Percentiles rank a stretch among this genome's conserved stretches.
phyloP scores from a whole-genome alignment of 2,797 vertebrate genomes.

The Chelonia mydas region DNA sequence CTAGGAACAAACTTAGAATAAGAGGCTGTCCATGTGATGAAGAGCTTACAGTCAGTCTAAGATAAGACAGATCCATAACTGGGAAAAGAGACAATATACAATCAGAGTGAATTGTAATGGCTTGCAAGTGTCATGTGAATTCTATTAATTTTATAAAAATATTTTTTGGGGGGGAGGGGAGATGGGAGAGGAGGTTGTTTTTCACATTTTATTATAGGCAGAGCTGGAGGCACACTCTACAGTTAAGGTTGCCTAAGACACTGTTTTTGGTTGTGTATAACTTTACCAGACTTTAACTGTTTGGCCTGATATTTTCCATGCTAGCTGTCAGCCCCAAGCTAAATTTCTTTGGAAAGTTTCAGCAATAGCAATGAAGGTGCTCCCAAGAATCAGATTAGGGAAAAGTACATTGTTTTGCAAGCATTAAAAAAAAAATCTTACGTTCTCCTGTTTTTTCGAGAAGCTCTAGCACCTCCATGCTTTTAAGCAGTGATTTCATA shows the following conservation, averaged over 20 bases:
- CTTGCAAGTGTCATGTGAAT: neutral
- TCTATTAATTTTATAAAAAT: neutral
- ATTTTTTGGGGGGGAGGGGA: rapidly evolving
- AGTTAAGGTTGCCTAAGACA: neutral
- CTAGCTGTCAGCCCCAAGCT: neutral
- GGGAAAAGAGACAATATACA: neutral
- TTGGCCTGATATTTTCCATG: neutral
- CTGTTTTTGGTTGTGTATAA: neutral
- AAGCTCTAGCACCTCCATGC: neutral
- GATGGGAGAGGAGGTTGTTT: neutral
- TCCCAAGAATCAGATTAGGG: neutral
- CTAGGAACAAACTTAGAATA: too few relatives aligned
- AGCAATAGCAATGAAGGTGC: neutral
- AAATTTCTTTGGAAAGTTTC: neutral
- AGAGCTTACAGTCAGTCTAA: neutral
- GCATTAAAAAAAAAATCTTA: neutral
- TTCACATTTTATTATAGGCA: neutral
- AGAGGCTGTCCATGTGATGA: neutral
- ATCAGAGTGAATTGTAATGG: neutral
- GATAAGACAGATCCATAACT: neutral
- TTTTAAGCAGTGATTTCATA: neutral
- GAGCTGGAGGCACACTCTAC: neutral
- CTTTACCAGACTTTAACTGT: neutral
- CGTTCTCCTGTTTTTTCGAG: neutral
- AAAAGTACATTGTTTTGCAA: neutral